phyloP scores from a whole-genome alignment of 2,113 vertebrate genomes.

The Prochilodus magdalenae region DNA sequence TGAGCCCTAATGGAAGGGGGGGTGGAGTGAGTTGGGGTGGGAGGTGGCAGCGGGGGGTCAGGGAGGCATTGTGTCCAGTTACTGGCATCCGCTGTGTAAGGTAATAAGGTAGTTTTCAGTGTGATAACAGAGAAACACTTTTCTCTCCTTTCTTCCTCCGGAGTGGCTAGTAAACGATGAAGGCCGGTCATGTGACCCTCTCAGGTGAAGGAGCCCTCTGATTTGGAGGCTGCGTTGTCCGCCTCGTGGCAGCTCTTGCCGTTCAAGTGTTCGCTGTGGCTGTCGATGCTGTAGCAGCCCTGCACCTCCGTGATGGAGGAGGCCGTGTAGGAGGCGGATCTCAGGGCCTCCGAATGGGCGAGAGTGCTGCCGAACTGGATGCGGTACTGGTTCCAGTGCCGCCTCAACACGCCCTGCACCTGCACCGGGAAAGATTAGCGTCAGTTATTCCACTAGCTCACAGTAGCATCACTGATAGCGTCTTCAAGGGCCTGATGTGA shows the following conservation, averaged over 20 bases:
- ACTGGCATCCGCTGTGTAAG: conserved; percentile 9
- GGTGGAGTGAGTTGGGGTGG: no score
- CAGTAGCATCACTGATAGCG: no score
- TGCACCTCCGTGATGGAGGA: conserved; percentile 91
- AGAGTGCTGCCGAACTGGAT: conserved; percentile 92
- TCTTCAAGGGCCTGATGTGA: no score
- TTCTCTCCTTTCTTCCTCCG: conserved; percentile 7
- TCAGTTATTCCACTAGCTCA: background rate
- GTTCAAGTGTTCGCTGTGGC: conserved; percentile 88
- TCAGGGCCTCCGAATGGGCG: conserved; percentile 86
- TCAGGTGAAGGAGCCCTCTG: conserved; percentile 83
- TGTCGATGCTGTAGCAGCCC: conserved; percentile 88
- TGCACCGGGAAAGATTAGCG: conserved; percentile 53
- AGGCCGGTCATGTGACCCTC: conserved; percentile 21
- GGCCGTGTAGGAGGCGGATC: conserved; percentile 93
- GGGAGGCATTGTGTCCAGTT: background rate
- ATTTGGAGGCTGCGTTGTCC: conserved; percentile 79
- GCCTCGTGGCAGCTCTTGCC: conserved; percentile 87
- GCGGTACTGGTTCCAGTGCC: conserved; percentile 94
- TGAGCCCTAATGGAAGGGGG: no score
- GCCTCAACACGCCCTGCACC: conserved; percentile 91
- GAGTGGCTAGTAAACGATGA: background rate
- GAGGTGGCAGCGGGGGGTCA: background rate
- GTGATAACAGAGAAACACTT: conserved; percentile 42
- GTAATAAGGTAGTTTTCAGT: conserved; percentile 47